A percentile compares a stretch with the other conserved stretches of the same genome.
phyloP scores from a whole-genome alignment of 2,888 invertebrate genomes.

The Xylota sylvarum region DNA sequence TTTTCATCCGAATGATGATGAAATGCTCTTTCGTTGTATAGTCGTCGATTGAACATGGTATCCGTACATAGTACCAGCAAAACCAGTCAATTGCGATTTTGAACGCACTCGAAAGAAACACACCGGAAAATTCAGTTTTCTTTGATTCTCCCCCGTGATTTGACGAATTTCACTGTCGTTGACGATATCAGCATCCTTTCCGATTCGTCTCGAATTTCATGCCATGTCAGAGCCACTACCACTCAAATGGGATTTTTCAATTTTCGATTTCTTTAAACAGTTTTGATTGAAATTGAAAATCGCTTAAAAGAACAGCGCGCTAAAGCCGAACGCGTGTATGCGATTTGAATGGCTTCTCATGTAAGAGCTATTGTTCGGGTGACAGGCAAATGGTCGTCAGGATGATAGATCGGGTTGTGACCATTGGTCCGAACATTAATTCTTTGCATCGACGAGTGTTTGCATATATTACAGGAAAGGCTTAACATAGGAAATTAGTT shows the following conservation, averaged over 20 bases:
- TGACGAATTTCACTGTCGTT: constrained; percentile 49
- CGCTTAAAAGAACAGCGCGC: constrained; percentile 59
- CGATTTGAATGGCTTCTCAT: constrained; percentile 74
- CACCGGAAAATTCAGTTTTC: constrained; percentile 65
- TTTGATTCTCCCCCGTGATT: constrained; percentile 49
- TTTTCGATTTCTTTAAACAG: constrained; percentile 48
- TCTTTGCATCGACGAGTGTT: constrained; percentile 48
- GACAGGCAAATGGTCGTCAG: constrained; percentile 68
- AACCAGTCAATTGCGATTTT: constrained; percentile 48
- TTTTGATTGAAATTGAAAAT: constrained; percentile 74
- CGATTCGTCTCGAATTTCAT: constrained; percentile 76
- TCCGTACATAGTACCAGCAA: constrained; percentile 19
- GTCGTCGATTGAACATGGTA: constrained; percentile 37
- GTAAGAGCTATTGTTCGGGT: constrained; percentile 54
- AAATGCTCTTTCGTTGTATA: constrained; percentile 12
- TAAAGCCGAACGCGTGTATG: constrained; percentile 62
- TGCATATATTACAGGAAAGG: constrained; percentile 56
- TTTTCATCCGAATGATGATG: constrained; percentile 50
- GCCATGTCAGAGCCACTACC: constrained; percentile 70
- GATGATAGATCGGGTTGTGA: constrained; percentile 73
- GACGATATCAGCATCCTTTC: constrained; percentile 64
- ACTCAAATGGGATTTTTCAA: constrained; percentile 77
- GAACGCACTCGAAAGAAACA: constrained; percentile 49
- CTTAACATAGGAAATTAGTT: constrained; percentile 50
- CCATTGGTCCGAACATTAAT: constrained; percentile 57